Base-by-base conservation (phyloP, 2,113 vertebrate species). In the Zapornia atra region DNA sequence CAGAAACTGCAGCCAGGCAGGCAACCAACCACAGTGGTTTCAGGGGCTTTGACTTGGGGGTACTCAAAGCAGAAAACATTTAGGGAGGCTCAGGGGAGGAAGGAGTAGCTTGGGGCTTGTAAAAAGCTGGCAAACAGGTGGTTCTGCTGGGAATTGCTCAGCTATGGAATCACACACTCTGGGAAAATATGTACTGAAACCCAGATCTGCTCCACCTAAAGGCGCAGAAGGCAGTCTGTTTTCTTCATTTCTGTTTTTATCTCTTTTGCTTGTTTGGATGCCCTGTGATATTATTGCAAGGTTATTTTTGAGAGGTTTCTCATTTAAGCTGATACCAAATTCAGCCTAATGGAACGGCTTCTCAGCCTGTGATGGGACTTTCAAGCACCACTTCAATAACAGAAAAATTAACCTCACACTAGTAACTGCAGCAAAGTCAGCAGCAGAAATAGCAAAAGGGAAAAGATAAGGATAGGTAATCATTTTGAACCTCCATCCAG, bases 241-340 rank as follows among this genome's bases (percentile, higher is more conserved):
- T 86, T 75, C 80, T 95, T 92, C 34, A 61, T 85, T 91, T 40
- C 11, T 19, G 21, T 86, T 82, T 91, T 83, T 65, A 38, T 76
- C 87, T 77, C 77, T 92, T 93, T 70, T 76, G 26, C 61, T 91
- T 95, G 71, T 96, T 96, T 90, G 84, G 90, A 91, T 90, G 66
- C 64, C 89, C 68, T 94, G 54, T 90, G 85, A 63, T 92, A 90
- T 54, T 90, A 88, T 86, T 90, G 51, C 85, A 94, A 4, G 59
- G 69, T 56, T 63, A 66, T 77, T 94, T 88, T 78, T 66, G 88
- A 90, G 56, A 34, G 36, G 31, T 88, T 94, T 93, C 56, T 82
- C 28, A 57, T 79, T 77, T 86, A 73, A 85, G 48, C 22, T 75
- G 77, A 68, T 31, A 16, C 8, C 68, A 34, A 26, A 53, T 83